phyloP scores from a whole-genome alignment of 2,113 vertebrate species.

The Nyctereutes procyonoides region DNA sequence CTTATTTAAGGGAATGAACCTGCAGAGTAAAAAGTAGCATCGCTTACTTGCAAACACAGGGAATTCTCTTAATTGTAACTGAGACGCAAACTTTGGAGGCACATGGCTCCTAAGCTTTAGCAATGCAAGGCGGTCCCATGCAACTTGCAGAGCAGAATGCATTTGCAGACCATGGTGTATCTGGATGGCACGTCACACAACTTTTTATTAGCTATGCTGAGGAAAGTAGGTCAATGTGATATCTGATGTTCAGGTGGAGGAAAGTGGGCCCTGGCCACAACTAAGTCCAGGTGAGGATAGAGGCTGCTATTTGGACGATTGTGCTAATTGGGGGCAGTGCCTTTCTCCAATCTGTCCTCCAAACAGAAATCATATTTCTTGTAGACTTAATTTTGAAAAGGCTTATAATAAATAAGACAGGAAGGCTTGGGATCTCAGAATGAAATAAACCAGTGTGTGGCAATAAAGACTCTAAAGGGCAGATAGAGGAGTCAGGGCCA shows the following conservation, averaged over 20 bases:
- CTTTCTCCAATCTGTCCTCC: background rate
- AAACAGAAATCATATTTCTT: slow-evolving; percentile 34
- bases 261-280: background rate
- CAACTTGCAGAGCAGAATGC: slow-evolving; percentile 30
- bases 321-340: background rate
- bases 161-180: slow-evolving; percentile 39
- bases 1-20: slow-evolving; percentile 56
- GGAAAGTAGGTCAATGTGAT: slow-evolving; percentile 54
- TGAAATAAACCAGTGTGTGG: background rate
- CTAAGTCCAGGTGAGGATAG: background rate
- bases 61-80: slow-evolving; percentile 44
- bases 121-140: slow-evolving; percentile 15
- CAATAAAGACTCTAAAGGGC: background rate
- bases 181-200: background rate
- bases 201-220: slow-evolving; percentile 47
- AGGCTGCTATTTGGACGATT: slow-evolving; percentile 8
- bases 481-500: background rate
- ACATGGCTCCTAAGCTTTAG: slow-evolving; percentile 21
- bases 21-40: slow-evolving; percentile 29
- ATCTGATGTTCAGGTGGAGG: slow-evolving; percentile 3
- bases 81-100: slow-evolving; percentile 39
- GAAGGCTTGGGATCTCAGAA: background rate
- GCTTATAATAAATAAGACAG: background rate
- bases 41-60: slow-evolving; percentile 19
- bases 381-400: background rate